A percentile compares a stretch with the other conserved stretches of the same genome.
Conservation (phyloP, 2,888 invertebrate genomes). For the Amphipoea lucens region DNA sequence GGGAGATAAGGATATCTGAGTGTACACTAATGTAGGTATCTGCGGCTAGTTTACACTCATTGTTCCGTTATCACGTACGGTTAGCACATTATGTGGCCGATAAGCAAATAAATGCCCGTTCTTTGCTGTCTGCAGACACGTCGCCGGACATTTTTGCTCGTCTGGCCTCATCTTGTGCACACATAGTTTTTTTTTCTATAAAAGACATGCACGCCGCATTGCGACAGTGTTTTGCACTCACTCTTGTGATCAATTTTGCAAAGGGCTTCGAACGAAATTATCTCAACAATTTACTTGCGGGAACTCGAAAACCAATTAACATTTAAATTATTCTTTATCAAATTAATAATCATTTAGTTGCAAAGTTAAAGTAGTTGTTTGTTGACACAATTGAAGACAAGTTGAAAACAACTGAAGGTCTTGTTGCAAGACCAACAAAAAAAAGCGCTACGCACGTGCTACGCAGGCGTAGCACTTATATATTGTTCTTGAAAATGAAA, state of each 20-base stretch:
- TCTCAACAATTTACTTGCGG: constrained; percentile 7
- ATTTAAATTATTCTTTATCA: constrained; percentile 27
- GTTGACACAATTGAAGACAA: constrained; percentile 11
- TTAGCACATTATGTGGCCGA: constrained; percentile 87
- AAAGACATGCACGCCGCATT: constrained; percentile 44
- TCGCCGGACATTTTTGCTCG: constrained; percentile 65
- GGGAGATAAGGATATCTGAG: constrained; percentile 87
- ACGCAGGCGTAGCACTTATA: constrained; percentile 43
- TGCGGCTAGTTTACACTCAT: constrained; percentile 85
- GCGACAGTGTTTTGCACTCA: constrained; percentile 51
- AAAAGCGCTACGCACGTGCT: constrained; percentile 42
- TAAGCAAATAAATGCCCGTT: constrained; percentile 86
- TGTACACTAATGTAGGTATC: constrained; percentile 85
- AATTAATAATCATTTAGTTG: constrained; percentile 17
- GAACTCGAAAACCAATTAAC: constrained; percentile 23
- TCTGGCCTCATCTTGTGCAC: constrained; percentile 60
- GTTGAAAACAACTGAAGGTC: neutral
- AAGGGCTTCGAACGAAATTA: constrained; percentile 19
- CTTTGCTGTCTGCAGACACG: constrained; percentile 70
- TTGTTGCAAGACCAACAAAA: constrained; percentile 2
- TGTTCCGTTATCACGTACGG: constrained; percentile 88
- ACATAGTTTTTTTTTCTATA: constrained; percentile 42
- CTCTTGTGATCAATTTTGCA: constrained; percentile 28
- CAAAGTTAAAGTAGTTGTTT: constrained; percentile 17
- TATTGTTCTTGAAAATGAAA: neutral